A percentile compares a stretch with the other conserved stretches of the same genome.
These are phyloP conservation scores for Psittacus erithacus DNA, from an alignment of 2,113 vertebrate genomes.

Conservation along the genomic window DNA sequence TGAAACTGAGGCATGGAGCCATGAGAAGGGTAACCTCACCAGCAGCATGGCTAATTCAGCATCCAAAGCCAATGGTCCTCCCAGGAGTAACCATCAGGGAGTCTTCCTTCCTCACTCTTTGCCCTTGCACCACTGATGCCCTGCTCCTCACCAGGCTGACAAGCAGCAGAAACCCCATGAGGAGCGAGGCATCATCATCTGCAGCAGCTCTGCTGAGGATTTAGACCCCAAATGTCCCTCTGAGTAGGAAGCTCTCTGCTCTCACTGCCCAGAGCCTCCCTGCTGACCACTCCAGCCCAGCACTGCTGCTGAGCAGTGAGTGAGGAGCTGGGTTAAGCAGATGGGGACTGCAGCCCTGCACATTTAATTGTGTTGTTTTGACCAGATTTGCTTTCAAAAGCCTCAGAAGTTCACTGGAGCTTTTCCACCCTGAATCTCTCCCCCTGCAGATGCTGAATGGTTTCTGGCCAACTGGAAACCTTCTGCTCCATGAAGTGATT, in stretches of 20 bases:
- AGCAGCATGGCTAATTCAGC: background rate
- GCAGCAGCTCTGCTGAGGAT: background rate
- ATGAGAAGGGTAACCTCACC: background rate
- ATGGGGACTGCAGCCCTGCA: rapidly evolving
- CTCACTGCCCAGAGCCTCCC: background rate
- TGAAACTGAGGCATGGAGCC: background rate
- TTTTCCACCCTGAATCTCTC: background rate
- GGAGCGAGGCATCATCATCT: rapidly evolving
- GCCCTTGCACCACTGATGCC: background rate
- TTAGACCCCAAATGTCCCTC: background rate
- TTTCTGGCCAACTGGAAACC: background rate
- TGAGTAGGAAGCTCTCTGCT: background rate
- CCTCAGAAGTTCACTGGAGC: background rate
- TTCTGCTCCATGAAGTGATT: background rate
- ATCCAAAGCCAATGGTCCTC: background rate
- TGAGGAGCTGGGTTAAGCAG: background rate
- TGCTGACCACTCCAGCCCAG: rapidly evolving
- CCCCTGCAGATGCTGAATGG: rapidly evolving
- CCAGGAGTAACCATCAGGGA: background rate
- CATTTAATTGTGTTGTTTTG: background rate
- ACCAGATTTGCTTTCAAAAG: background rate
- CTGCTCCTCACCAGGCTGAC: background rate
- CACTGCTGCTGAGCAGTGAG: background rate
- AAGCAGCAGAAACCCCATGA: background rate
- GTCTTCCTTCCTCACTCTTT: rapidly evolving